Base-by-base conservation (phyloP, 2,113 vertebrate species). In the Pseudois nayaur region DNA sequence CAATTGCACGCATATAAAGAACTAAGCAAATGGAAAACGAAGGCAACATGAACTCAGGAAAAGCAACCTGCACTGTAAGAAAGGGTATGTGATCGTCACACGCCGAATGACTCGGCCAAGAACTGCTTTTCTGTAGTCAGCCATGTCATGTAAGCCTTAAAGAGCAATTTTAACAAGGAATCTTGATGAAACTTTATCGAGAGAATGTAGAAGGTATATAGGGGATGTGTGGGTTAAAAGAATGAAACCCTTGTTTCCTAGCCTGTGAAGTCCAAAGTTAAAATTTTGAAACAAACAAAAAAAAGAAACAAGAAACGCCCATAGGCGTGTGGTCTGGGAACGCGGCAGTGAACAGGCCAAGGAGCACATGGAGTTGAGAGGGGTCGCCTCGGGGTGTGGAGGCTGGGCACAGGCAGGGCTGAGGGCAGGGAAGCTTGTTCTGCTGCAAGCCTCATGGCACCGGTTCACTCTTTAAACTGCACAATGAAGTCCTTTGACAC, bases 401-500 rank as follows among this genome's bases (percentile, higher is more conserved):
- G 59, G 50, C 25, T 50, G 74, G 79, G 52, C 6, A 0, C 2
- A 29, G 27, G 64, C 45, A 81, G n/a, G 57, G 21, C 5, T 3
- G 8, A 9, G 27, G 25, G 23, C 21, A n/a, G 33, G 25, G 40
- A 71, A 36, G 4, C 1, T 4, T 64, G 54, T 62, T n/a, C 87
- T 79, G 14, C 33, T 50, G 14, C 29, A 31, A 82, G 25, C 27
- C 87, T 60, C 0, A 5, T 12, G 93, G 59, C 43, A 7, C 55
- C 33, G 2, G 40, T 55, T 40, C 36, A 82, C 43, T 19, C 74
- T 88, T 84, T 48, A 57, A 59, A 40, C 5, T 57, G 55, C 33
- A 94, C 64, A 95, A 95, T 48, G 81, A 71, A 74, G 23, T 55
- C 94, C 85, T 95, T 98, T 97, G 95, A 96, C 64, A 57, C 76